phyloP scores from a whole-genome alignment of 2,888 invertebrate species.

The Drosophila ochracea region DNA sequence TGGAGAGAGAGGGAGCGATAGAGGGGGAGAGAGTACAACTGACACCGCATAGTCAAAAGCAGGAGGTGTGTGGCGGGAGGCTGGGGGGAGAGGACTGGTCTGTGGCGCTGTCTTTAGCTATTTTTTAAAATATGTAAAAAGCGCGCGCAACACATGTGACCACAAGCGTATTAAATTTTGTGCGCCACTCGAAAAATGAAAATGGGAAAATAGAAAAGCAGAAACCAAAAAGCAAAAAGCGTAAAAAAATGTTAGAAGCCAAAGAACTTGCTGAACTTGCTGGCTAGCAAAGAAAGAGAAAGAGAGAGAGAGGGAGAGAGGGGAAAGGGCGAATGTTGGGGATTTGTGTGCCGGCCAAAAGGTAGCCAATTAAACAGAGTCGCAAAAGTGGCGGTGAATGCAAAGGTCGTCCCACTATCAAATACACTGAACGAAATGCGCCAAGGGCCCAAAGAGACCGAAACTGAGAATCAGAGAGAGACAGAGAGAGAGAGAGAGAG shows the following conservation, averaged over 20 bases:
- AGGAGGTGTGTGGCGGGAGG: too few relatives aligned
- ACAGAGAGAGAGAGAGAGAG: slow-evolving; percentile 8
- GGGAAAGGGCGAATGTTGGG: neutral
- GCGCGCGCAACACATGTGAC: slow-evolving; percentile 75
- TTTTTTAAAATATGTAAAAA: slow-evolving; percentile 71
- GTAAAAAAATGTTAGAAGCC: slow-evolving; percentile 37
- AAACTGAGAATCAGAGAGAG: slow-evolving; percentile 1
- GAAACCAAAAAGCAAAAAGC: slow-evolving; percentile 20
- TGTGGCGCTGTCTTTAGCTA: slow-evolving; percentile 64
- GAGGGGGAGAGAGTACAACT: neutral
- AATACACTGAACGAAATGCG: slow-evolving; percentile 61
- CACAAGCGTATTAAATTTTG: slow-evolving; percentile 79
- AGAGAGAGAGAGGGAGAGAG: neutral
- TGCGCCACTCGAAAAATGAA: slow-evolving; percentile 50
- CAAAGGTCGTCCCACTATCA: slow-evolving; percentile 49
- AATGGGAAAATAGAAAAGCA: slow-evolving; percentile 21
- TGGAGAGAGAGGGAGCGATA: neutral
- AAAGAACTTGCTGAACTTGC: slow-evolving; percentile 52
- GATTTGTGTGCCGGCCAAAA: slow-evolving; percentile 54
- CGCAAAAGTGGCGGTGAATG: slow-evolving; percentile 64
- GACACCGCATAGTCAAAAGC: too few relatives aligned
- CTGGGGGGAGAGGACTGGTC: slow-evolving; percentile 11
- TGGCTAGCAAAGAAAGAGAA: slow-evolving; percentile 19
- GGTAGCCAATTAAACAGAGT: slow-evolving; percentile 66
- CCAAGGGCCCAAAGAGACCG: slow-evolving; percentile 20